These are phyloP conservation scores for Abramis brama DNA, from an alignment of 2,113 vertebrate genomes.

Conservation along the genomic window DNA sequence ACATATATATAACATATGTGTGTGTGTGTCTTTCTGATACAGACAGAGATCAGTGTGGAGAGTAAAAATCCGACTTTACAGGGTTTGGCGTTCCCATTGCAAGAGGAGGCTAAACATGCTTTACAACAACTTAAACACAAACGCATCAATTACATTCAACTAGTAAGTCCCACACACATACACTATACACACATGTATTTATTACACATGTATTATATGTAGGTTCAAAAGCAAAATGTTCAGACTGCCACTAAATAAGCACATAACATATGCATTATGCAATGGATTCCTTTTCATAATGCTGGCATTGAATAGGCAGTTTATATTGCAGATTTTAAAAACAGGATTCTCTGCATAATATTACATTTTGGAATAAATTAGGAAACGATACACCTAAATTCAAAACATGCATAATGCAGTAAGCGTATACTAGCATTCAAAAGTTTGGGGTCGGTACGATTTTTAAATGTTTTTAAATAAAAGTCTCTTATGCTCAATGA, in stretches of 20 bases:
- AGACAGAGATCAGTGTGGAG: conserved; percentile 94
- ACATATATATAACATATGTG: conserved; percentile 45
- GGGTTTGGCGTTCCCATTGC: conserved; percentile 92
- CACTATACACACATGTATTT: not conserved
- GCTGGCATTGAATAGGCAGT: not conserved
- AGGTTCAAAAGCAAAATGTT: not conserved
- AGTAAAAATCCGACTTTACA: conserved; percentile 92
- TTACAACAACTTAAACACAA: conserved; percentile 88
- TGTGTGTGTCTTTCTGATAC: conserved; percentile 79
- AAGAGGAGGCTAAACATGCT: conserved; percentile 88
- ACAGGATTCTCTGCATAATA: not conserved
- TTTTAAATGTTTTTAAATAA: not conserved
- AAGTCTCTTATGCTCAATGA: not conserved
- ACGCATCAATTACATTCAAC: conserved; percentile 94
- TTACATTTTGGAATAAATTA: not conserved
- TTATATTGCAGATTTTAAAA: not conserved
- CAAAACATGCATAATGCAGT: not conserved
- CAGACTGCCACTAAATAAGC: not conserved
- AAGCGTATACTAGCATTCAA: not conserved
- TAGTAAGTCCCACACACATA: conserved; percentile 77
- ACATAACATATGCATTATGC: not conserved
- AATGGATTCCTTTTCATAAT: not conserved
- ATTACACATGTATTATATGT: too few relatives aligned
- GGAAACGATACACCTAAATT: not conserved
- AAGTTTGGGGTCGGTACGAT: not conserved